These are phyloP conservation scores for Drosophila gaucha DNA, from an alignment of 2,888 invertebrate species.

Conservation along the genomic window DNA sequence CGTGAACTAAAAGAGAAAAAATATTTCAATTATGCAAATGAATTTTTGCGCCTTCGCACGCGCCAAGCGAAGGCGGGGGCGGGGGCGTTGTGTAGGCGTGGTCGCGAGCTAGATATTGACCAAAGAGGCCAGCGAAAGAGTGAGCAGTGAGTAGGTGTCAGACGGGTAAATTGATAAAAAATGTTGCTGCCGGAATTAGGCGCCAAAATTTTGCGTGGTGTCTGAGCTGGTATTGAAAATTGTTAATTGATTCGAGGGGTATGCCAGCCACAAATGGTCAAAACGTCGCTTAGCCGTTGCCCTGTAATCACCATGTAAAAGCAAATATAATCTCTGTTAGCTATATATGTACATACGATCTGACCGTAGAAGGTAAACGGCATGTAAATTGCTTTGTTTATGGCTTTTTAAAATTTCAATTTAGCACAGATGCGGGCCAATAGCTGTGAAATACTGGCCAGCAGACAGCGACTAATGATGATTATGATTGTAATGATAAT, in stretches of 20 bases:
- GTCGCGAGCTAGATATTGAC: constrained; percentile 23
- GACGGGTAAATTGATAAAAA: constrained; percentile 47
- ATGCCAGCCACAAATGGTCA: constrained; percentile 41
- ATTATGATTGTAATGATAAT: constrained; percentile 48
- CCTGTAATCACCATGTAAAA: constrained; percentile 32
- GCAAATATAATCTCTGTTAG: constrained; percentile 28
- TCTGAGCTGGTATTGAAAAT: constrained; percentile 27
- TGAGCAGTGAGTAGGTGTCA: constrained; percentile 38
- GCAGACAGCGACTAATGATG: constrained; percentile 28
- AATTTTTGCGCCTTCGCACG: constrained; percentile 73
- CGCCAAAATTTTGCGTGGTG: constrained; percentile 55
- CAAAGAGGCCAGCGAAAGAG: constrained; percentile 14
- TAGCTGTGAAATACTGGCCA: constrained; percentile 4
- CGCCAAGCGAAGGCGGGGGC: constrained; percentile 49
- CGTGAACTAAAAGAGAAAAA: constrained; percentile 6
- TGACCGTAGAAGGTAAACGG: constrained; percentile 51
- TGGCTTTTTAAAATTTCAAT: constrained; percentile 59
- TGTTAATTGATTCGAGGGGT: not conserved
- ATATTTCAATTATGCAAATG: constrained; percentile 62
- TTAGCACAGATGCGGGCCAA: constrained; percentile 49
- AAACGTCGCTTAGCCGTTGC: constrained; percentile 20
- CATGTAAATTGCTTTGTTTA: constrained; percentile 50
- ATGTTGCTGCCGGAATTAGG: constrained; percentile 27
- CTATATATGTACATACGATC: constrained; percentile 25
- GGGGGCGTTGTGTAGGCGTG: constrained; percentile 26